Percentiles rank a stretch among this genome's conserved stretches.
Conservation (phyloP, 2,113 vertebrate genomes). For the Cyprinodon variegatus region DNA sequence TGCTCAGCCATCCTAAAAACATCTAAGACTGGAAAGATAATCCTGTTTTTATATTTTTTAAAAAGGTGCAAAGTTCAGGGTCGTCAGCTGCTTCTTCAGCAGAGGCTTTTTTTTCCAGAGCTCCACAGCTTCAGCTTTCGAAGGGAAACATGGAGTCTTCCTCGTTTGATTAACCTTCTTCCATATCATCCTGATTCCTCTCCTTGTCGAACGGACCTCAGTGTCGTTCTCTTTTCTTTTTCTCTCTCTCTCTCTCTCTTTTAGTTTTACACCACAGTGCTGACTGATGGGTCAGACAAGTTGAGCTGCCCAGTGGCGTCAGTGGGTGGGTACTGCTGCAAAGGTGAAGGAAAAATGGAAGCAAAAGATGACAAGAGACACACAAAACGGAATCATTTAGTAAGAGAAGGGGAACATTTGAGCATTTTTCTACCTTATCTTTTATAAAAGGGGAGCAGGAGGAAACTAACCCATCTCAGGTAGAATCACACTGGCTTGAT, state of each 20-base stretch:
- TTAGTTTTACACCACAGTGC: conserved; percentile 91
- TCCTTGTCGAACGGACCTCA: conserved; percentile 46
- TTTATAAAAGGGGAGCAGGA: conserved; percentile 48
- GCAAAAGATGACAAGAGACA: conserved; percentile 31
- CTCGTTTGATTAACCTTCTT: conserved; percentile 27
- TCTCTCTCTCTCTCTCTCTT: background rate
- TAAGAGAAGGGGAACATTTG: background rate
- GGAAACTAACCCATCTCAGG: conserved; percentile 60
- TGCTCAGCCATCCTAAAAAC: conserved; percentile 64
- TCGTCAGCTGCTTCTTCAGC: conserved; percentile 38
- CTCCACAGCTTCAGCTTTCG: conserved; percentile 26
- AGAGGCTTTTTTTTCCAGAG: conserved; percentile 22
- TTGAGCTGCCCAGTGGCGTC: conserved; percentile 99
- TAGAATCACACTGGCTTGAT: conserved; percentile 9
- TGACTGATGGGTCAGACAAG: conserved; percentile 99
- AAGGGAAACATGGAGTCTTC: conserved; percentile 33
- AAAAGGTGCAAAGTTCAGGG: conserved; percentile 66
- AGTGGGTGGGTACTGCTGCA: conserved; percentile 98
- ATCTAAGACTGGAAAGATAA: conserved; percentile 41
- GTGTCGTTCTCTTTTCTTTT: conserved; percentile 31
- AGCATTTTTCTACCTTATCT: background rate
- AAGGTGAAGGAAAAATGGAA: conserved; percentile 67
- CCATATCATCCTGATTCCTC: conserved; percentile 48
- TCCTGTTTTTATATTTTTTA: conserved; percentile 32
- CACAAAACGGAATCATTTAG: conserved; percentile 39